Evolutionary conservation across 2,888 invertebrate genomes (phyloP).

Genomic region (Tholera decimalis): DNA sequence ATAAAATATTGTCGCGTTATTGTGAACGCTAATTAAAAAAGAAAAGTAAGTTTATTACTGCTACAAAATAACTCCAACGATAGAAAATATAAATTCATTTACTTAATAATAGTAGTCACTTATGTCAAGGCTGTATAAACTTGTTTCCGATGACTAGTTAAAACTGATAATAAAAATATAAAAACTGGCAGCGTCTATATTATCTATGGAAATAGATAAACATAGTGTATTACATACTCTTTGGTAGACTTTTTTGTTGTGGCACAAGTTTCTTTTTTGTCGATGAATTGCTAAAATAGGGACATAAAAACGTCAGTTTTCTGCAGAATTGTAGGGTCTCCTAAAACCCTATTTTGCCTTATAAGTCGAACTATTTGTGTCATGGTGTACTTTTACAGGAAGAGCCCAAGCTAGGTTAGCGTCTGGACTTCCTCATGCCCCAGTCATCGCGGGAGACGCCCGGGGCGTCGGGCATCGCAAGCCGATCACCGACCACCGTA

Average conservation of each 20-base stretch:
- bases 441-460: too few species aligned
- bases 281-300: constrained; percentile 1
- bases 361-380: too few species aligned
- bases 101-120: constrained; percentile 1
- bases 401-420: too few species aligned
- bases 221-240: too few species aligned
- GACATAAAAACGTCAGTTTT: constrained; percentile 20
- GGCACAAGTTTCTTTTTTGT: constrained; percentile 24
- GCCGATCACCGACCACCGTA: too few species aligned
- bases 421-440: too few species aligned
- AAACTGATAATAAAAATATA: constrained; percentile 22
- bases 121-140: constrained; percentile 56
- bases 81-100: constrained; percentile 37
- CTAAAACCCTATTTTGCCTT: too few species aligned
- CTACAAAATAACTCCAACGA: constrained; percentile 3
- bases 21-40: constrained; percentile 11
- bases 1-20: not conserved
- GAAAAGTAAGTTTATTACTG: constrained; percentile 11
- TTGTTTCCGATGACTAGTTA: constrained; percentile 42
- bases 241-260: constrained; percentile 40
- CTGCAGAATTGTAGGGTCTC: not conserved
- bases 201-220: constrained; percentile 41
- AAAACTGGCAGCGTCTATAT: constrained; percentile 33
- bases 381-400: too few species aligned
- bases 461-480: too few species aligned